Evolutionary conservation across 2,888 invertebrate genomes (phyloP).

Genomic region (Pelosia muscerda): DNA sequence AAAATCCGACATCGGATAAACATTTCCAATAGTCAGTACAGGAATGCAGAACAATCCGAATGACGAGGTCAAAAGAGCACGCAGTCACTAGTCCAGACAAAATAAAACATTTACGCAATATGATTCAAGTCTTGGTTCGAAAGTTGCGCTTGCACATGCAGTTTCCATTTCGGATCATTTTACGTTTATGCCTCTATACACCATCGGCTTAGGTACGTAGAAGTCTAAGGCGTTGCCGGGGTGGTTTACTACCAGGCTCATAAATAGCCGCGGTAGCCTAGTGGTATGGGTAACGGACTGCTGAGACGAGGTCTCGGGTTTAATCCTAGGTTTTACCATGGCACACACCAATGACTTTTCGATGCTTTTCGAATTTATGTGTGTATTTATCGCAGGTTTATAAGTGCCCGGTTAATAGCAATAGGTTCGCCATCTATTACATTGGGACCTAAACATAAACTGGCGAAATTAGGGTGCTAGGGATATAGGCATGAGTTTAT

Average conservation of each 20-base stretch:
- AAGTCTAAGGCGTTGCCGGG: slow-evolving; percentile 3
- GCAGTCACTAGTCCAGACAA: slow-evolving; percentile 18
- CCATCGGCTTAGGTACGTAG: neutral
- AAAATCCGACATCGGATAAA: neutral
- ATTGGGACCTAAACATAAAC: too few relatives aligned
- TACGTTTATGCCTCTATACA: neutral
- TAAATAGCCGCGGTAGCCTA: too few relatives aligned
- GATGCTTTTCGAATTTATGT: too few relatives aligned
- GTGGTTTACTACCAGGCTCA: slow-evolving; percentile 1
- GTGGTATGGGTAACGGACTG: too few relatives aligned
- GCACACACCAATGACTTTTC: too few relatives aligned
- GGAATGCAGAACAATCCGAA: slow-evolving; percentile 7
- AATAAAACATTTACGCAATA: slow-evolving; percentile 13
- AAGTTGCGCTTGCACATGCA: neutral
- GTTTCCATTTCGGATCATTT: slow-evolving; percentile 2
- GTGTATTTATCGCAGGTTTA: too few relatives aligned
- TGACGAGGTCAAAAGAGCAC: slow-evolving; percentile 16
- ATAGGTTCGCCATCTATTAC: too few relatives aligned
- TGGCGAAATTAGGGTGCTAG: too few relatives aligned
- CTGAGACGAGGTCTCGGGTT: too few relatives aligned
- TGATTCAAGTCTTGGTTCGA: neutral
- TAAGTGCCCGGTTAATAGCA: too few relatives aligned
- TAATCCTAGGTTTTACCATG: too few relatives aligned
- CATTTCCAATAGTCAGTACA: neutral
- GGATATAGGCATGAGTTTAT: too few relatives aligned